These are phyloP conservation scores for Callorhinus ursinus DNA, from an alignment of 2,113 vertebrate species.

Conservation along the genomic window DNA sequence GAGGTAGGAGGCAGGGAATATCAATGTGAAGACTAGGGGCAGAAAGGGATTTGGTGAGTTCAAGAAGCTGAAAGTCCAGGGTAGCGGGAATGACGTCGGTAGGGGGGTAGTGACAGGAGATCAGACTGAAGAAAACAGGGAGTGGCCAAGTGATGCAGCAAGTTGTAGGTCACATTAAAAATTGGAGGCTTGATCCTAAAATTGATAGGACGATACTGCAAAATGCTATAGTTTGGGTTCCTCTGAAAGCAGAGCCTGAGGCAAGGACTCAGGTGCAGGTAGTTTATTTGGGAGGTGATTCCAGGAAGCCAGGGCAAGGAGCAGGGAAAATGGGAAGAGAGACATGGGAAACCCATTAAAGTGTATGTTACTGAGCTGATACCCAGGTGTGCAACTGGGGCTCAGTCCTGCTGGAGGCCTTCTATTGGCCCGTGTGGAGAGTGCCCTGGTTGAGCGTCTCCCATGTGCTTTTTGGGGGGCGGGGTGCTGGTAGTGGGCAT, in stretches of 20 bases:
- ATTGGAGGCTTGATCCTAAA: not conserved
- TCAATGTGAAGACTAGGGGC: not conserved
- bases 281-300: not conserved
- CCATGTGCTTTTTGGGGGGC: not conserved
- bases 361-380: not conserved
- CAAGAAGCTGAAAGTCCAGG: not conserved
- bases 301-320: not conserved
- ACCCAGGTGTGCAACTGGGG: not conserved
- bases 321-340: not conserved
- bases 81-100: not conserved
- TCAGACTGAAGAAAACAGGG: not conserved
- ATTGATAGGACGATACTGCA: not conserved
- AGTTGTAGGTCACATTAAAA: not conserved
- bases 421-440: not conserved
- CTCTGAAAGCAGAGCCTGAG: not conserved
- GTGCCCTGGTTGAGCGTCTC: not conserved
- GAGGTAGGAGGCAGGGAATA: accelerated
- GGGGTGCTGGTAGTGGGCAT: not conserved
- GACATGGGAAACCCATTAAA: not conserved
- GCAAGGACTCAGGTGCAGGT: not conserved
- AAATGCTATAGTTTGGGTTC: not conserved
- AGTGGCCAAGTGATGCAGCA: not conserved
- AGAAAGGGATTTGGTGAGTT: not conserved
- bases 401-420: not conserved
- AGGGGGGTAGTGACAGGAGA: not conserved